A percentile compares a stretch with the other conserved stretches of the same genome.
These are phyloP conservation scores for Tauraco erythrolophus DNA, from an alignment of 2,113 vertebrate species.

Conservation along the genomic window DNA sequence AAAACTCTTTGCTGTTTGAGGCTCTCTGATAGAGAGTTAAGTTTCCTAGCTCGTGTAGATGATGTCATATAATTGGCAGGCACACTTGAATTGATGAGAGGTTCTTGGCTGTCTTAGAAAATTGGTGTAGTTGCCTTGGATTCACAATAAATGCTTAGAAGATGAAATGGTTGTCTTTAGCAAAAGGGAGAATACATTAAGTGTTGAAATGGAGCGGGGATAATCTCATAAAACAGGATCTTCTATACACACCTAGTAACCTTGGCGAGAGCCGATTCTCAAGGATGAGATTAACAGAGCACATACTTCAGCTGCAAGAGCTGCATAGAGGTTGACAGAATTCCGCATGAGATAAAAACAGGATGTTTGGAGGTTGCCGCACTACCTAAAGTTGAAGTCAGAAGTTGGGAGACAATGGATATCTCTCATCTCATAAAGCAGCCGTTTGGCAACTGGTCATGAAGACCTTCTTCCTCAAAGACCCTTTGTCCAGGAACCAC, in stretches of 20 bases:
- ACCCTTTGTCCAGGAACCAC: neutral
- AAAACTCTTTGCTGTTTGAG: neutral
- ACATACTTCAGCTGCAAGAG: neutral
- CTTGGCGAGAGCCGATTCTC: neutral
- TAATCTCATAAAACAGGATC: neutral
- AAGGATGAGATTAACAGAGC: neutral
- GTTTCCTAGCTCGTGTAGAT: neutral
- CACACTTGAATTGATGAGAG: neutral
- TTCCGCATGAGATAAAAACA: neutral
- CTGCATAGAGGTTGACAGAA: neutral
- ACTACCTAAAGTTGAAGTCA: neutral
- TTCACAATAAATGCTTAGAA: neutral
- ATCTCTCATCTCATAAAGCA: neutral
- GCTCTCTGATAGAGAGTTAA: neutral
- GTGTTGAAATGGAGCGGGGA: neutral
- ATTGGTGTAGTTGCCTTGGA: neutral
- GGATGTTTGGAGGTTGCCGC: neutral
- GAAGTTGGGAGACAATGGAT: neutral
- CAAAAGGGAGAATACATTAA: neutral
- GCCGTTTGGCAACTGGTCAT: neutral
- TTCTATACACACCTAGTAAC: neutral
- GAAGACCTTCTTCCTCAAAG: neutral
- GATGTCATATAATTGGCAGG: neutral
- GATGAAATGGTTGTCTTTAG: neutral
- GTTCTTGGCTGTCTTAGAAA: neutral